Evolutionary conservation across 2,888 invertebrate species (phyloP).

Genomic region (Zaprionus lineosus): DNA sequence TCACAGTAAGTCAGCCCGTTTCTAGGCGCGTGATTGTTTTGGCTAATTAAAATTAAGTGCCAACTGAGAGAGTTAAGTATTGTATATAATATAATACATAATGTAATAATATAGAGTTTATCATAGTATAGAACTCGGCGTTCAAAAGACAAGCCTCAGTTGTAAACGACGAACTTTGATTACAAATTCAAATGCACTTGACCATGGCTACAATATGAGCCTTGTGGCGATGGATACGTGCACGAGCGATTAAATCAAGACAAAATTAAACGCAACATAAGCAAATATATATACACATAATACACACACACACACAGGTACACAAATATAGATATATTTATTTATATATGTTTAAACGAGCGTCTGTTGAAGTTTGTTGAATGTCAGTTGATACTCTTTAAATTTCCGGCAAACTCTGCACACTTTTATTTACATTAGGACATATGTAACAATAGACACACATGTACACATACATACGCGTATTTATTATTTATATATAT

Average conservation of each 20-base stretch:
- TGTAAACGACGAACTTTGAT: too few relatives aligned
- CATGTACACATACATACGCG: background rate
- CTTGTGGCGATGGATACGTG: background rate
- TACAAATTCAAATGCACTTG: constrained; percentile 23
- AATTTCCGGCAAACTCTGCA: constrained; percentile 33
- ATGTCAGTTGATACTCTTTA: too few relatives aligned
- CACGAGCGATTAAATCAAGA: background rate
- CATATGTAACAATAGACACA: background rate
- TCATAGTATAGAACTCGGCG: too few relatives aligned
- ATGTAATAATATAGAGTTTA: too few relatives aligned
- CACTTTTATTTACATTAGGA: too few relatives aligned
- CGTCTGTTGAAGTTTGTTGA: too few relatives aligned
- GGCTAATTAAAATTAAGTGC: constrained; percentile 8
- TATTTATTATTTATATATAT: background rate
- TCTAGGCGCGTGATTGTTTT: constrained; percentile 36
- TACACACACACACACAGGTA: background rate
- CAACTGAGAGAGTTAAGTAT: background rate
- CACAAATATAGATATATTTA: background rate
- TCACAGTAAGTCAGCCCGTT: constrained; percentile 23
- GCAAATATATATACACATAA: background rate
- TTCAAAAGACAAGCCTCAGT: too few relatives aligned
- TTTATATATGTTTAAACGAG: constrained; percentile 1
- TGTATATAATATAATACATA: background rate
- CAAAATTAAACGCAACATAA: too few relatives aligned
- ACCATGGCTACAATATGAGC: constrained; percentile 8